phyloP scores from a whole-genome alignment of 2,113 vertebrate species.

The Daboia siamensis region DNA sequence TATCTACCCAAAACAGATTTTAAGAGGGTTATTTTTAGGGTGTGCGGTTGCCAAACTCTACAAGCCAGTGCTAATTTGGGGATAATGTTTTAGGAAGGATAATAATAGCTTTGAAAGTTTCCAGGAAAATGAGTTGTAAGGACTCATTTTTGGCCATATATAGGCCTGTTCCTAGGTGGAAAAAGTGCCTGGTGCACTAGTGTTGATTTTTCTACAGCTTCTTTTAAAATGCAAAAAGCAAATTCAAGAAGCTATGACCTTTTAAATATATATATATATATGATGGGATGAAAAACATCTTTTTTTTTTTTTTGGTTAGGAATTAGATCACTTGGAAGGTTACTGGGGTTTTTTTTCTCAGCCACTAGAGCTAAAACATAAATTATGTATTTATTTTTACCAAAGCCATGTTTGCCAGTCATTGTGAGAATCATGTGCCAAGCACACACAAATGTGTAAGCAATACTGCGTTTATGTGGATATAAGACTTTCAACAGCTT shows the following conservation, averaged over 20 bases:
- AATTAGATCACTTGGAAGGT: neutral
- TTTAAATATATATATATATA: neutral
- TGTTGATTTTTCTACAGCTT: neutral
- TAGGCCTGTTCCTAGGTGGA: neutral
- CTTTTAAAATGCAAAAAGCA: neutral
- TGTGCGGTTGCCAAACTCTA: neutral
- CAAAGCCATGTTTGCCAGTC: neutral
- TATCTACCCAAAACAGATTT: neutral
- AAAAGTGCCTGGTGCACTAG: neutral
- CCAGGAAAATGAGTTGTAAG: neutral
- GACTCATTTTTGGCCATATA: neutral
- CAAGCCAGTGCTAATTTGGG: neutral
- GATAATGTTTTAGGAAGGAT: no score
- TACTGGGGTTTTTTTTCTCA: neutral
- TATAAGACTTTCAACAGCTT: neutral
- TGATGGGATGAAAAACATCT: neutral
- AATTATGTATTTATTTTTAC: neutral
- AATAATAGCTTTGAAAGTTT: neutral
- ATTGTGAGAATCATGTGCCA: neutral
- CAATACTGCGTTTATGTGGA: neutral
- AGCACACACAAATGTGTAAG: neutral
- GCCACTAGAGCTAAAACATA: neutral
- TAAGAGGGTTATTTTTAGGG: neutral
- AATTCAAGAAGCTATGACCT: neutral
- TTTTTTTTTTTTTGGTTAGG: neutral